Conservation (phyloP, 1,140 invertebrate genomes). For the Zophobas morio region DNA sequence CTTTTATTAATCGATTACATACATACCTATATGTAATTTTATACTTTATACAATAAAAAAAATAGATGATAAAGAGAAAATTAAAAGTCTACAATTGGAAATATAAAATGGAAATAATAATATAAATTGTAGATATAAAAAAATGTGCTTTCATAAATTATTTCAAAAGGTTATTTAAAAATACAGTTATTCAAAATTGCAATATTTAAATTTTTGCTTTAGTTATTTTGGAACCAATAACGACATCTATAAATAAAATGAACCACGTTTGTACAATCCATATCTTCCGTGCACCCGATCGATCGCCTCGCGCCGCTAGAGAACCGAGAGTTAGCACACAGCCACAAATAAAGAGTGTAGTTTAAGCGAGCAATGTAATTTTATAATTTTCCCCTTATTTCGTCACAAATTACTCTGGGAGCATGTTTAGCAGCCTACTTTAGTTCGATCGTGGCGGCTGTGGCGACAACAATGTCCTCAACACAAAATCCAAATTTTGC, state of each 20-base stretch:
- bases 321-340: conserved; percentile 54
- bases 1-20: too few relatives aligned
- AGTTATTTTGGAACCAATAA: too few relatives aligned
- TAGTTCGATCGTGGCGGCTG: conserved; percentile 64
- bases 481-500: conserved; percentile 43
- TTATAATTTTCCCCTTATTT: conserved; percentile 70
- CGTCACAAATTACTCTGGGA: conserved; percentile 68
- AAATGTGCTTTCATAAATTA: too few relatives aligned
- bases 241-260: background rate
- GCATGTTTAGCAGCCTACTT: conserved; percentile 66
- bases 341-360: conserved; percentile 63
- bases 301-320: conserved; percentile 19
- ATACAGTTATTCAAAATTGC: too few relatives aligned
- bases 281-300: background rate
- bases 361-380: conserved; percentile 68
- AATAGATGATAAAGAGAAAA: too few relatives aligned
- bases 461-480: conserved; percentile 59
- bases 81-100: too few relatives aligned
- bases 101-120: too few relatives aligned
- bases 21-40: too few relatives aligned
- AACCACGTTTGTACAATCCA: background rate
- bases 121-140: too few relatives aligned
- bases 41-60: too few relatives aligned
- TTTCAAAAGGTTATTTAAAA: too few relatives aligned
- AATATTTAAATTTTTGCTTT: too few relatives aligned